These are phyloP conservation scores for Selenia dentaria DNA, from an alignment of 2,888 invertebrate species.

Conservation along the genomic window DNA sequence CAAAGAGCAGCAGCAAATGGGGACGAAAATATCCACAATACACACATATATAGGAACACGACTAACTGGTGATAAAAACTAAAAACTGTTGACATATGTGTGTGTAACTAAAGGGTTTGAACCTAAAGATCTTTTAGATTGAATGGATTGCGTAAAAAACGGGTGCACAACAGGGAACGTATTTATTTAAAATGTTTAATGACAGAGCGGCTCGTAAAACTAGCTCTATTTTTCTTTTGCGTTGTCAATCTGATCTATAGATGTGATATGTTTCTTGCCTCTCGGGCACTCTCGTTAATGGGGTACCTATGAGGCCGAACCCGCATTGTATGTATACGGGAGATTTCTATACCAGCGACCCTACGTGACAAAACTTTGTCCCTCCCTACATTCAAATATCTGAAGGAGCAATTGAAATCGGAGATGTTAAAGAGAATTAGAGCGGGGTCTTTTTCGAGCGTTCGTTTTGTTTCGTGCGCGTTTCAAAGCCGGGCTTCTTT, in stretches of 20 bases:
- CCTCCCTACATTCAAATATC: constrained; percentile 84
- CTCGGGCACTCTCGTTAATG: constrained; percentile 80
- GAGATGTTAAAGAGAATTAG: constrained; percentile 85
- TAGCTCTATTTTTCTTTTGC: constrained; percentile 69
- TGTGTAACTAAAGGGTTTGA: constrained; percentile 73
- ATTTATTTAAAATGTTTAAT: constrained; percentile 81
- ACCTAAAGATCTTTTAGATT: constrained; percentile 63
- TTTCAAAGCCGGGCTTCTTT: constrained; percentile 81
- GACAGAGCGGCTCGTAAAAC: constrained; percentile 78
- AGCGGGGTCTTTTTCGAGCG: constrained; percentile 79
- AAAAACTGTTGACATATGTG: constrained; percentile 58
- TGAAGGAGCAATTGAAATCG: constrained; percentile 85
- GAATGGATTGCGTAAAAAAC: constrained; percentile 71
- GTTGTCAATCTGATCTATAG: constrained; percentile 79
- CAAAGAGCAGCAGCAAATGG: constrained; percentile 74
- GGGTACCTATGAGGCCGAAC: constrained; percentile 77
- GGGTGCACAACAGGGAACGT: constrained; percentile 55
- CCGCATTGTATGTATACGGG: constrained; percentile 77
- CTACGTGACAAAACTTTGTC: constrained; percentile 83
- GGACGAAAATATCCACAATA: constrained; percentile 74
- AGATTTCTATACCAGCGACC: constrained; percentile 73
- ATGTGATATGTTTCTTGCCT: constrained; percentile 74
- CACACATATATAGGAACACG: constrained; percentile 51
- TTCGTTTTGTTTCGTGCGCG: constrained; percentile 78
- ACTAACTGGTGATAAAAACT: constrained; percentile 65